Conservation (phyloP, 2,797 vertebrate species). For the Hylomyscus alleni region DNA sequence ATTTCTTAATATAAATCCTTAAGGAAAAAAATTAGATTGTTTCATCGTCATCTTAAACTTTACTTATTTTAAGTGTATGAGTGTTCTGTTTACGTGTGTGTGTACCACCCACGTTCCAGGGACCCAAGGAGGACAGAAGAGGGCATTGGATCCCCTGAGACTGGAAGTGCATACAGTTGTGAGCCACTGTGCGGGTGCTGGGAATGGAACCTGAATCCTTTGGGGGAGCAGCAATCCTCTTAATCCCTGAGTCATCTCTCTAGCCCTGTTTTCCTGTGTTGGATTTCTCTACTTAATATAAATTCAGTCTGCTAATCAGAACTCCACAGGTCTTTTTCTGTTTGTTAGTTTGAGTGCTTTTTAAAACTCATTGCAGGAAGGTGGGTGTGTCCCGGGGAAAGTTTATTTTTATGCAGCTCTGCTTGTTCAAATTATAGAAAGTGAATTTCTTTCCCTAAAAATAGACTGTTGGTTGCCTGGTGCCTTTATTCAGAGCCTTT, state of each 20-base stretch:
- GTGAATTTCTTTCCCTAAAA: slow-evolving; percentile 80
- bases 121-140: background rate
- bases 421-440: slow-evolving; percentile 68
- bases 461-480: slow-evolving; percentile 73
- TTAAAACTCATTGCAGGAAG: slow-evolving; percentile 40
- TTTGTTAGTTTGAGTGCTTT: background rate
- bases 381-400: background rate
- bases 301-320: slow-evolving; percentile 26
- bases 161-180: background rate
- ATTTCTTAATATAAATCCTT: background rate
- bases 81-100: background rate
- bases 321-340: slow-evolving; percentile 66
- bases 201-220: background rate
- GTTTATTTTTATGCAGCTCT: slow-evolving; percentile 60
- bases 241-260: background rate
- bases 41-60: background rate
- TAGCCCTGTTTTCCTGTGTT: background rate
- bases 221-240: background rate
- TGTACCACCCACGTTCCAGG: no score
- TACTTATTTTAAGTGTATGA: background rate
- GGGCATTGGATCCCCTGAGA: background rate
- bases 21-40: background rate
- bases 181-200: background rate
- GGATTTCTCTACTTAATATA: slow-evolving; percentile 46
- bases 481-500: slow-evolving; percentile 67